Evolutionary conservation across 2,113 vertebrate genomes (phyloP), one percentile per base, ranked within the genome.

Genomic region (Tragelaphus strepsiceros): DNA sequence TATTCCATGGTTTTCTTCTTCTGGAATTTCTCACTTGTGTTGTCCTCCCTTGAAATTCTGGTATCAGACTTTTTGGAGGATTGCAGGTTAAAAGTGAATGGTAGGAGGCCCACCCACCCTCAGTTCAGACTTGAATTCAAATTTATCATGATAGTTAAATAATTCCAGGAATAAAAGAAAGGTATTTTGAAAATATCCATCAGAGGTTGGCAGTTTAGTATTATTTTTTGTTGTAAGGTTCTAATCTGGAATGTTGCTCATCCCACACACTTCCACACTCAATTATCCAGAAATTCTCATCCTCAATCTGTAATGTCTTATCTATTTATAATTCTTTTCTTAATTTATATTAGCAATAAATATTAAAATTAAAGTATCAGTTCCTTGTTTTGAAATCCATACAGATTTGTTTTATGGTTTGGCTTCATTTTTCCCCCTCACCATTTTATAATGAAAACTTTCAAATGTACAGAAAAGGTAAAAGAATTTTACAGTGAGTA

Each of bases 271-370:
- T 83, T 22, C 49, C 8, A 94, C 2, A 46, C 8, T 7, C 13
- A 80, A 9, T 87, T 86, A 54, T 58, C 15, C 15, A 74, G 39
- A 77, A 88, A 62, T 43, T 77, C 59, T 91, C 86, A 81, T 30
- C 16, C 21, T 24, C 26, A 94, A 58, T 16, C 17, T 71, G 35
- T 94, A 91, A 58, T 88, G 77, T 77, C 6, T 22, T 92, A 84
- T n/a, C 13, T 87, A 30, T 64, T 26, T 74, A 16, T 90, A 53
- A 64, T 90, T 96, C 43, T 97, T 95, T 93, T 84, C 61, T 95
- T 28, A 64, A 93, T 87, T 95, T 96, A 46, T 86, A 59, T 51
- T 94, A 62, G 46, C 43, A 97, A 2, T 86, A 86, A 78, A 82
- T 92, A 84, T 3, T 80, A 30, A 95, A 94, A 61, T 67, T 94